A percentile compares a stretch with the other conserved stretches of the same genome.
Conservation (phyloP, 2,888 invertebrate species). For the Callosobruchus maculatus region DNA sequence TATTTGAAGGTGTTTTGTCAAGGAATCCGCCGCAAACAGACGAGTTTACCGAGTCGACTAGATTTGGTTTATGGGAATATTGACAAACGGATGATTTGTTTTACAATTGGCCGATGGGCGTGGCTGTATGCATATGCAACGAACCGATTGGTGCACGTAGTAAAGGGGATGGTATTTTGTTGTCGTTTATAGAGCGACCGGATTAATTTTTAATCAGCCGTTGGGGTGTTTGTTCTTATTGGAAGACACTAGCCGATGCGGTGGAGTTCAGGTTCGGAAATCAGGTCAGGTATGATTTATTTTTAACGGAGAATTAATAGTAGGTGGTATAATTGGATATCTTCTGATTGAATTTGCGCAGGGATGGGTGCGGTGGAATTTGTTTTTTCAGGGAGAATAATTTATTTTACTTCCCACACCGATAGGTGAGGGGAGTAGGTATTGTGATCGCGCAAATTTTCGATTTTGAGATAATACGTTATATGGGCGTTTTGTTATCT, state of each 20-base stretch:
- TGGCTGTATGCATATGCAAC: not conserved
- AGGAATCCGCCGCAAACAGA: not conserved
- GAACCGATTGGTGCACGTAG: not conserved
- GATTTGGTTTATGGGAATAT: not conserved
- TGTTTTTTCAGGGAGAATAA: too few relatives aligned
- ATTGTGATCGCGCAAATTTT: too few relatives aligned
- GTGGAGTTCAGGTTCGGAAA: not conserved
- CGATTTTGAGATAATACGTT: too few relatives aligned
- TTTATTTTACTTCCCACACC: too few relatives aligned
- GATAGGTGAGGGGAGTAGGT: too few relatives aligned
- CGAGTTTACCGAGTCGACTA: not conserved
- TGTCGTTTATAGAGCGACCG: not conserved
- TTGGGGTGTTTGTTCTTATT: not conserved
- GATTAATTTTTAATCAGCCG: not conserved
- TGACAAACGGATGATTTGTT: not conserved
- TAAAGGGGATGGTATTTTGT: not conserved
- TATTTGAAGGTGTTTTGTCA: not conserved
- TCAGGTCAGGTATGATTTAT: not conserved
- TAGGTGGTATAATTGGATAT: not conserved
- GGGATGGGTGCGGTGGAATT: not conserved
- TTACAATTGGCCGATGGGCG: not conserved
- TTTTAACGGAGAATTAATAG: not conserved
- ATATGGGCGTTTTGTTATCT: too few relatives aligned
- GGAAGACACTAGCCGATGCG: not conserved
- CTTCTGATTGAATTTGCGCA: not conserved